Percentiles rank a stretch among this genome's conserved stretches.
Conservation (phyloP, 1,140 invertebrate genomes). For the Leptinotarsa undecemlineata region DNA sequence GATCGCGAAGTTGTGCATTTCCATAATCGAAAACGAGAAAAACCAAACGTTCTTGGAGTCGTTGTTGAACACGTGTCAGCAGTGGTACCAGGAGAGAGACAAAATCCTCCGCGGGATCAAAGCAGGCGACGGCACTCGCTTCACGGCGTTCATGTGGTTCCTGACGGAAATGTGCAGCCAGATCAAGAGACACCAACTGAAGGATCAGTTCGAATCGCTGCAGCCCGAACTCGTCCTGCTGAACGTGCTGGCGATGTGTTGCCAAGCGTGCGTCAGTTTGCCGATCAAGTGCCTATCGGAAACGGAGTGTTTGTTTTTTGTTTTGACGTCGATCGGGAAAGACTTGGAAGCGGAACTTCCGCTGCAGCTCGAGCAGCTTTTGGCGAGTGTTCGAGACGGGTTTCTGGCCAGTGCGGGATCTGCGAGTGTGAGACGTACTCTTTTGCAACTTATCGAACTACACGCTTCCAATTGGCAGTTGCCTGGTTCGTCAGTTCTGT, state of each 20-base stretch:
- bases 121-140: slow-evolving; percentile 65
- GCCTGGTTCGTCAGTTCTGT: slow-evolving; percentile 82
- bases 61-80: slow-evolving; percentile 83
- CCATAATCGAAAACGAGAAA: slow-evolving; percentile 83
- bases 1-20: slow-evolving; percentile 79
- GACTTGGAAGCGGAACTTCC: slow-evolving; percentile 83
- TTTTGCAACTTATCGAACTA: slow-evolving; percentile 85
- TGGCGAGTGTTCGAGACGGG: slow-evolving; percentile 79
- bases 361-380: slow-evolving; percentile 73
- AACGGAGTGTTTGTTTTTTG: slow-evolving; percentile 84
- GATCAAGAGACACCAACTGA: slow-evolving; percentile 74
- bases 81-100: slow-evolving; percentile 85
- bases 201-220: slow-evolving; percentile 68
- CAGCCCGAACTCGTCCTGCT: slow-evolving; percentile 75
- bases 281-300: slow-evolving; percentile 78
- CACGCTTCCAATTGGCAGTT: slow-evolving; percentile 88
- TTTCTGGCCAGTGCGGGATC: slow-evolving; percentile 72
- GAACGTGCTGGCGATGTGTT: slow-evolving; percentile 81
- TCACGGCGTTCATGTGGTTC: slow-evolving; percentile 85
- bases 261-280: slow-evolving; percentile 78
- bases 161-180: slow-evolving; percentile 87
- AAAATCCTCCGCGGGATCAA: slow-evolving; percentile 61
- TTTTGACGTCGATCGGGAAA: slow-evolving; percentile 81
- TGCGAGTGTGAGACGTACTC: slow-evolving; percentile 73
- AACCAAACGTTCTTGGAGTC: slow-evolving; percentile 88